Conservation (phyloP, 2,797 vertebrate species). For the Orestias chungarensis region DNA sequence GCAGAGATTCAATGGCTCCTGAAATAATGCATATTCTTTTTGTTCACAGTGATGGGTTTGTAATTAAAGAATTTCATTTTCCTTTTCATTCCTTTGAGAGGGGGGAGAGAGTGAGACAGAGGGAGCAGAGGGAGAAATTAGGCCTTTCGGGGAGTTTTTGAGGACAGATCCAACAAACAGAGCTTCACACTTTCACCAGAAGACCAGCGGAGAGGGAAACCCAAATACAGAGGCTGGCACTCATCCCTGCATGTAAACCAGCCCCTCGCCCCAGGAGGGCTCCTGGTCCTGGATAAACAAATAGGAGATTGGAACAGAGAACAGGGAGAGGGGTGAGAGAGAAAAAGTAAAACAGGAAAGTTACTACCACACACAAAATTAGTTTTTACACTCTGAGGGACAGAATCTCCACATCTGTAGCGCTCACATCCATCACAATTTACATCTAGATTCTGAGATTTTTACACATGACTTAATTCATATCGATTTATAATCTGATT, state of each 20-base stretch:
- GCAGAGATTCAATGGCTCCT: constrained; percentile 85
- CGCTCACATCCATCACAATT: constrained; percentile 8
- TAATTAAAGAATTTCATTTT: constrained; percentile 84
- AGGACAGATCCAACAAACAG: constrained; percentile 57
- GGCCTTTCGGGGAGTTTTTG: constrained; percentile 31
- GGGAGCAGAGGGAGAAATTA: constrained; percentile 17
- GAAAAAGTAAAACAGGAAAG: background rate
- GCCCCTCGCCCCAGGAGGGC: constrained; percentile 74
- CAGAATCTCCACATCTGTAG: constrained; percentile 5
- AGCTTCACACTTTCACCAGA: constrained; percentile 79
- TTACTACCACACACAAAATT: constrained; percentile 11
- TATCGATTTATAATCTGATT: constrained; percentile 13
- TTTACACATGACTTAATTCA: constrained; percentile 13
- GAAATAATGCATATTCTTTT: constrained; percentile 90
- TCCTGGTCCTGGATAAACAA: constrained; percentile 75
- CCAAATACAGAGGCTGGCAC: constrained; percentile 65
- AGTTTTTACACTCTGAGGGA: constrained; percentile 1
- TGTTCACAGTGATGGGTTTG: constrained; percentile 96
- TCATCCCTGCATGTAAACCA: constrained; percentile 63
- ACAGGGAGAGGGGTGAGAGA: background rate
- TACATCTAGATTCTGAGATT: constrained; percentile 13
- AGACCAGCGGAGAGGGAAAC: constrained; percentile 74
- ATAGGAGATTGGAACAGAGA: constrained; percentile 8
- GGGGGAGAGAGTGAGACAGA: constrained; percentile 14
- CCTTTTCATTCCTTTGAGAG: constrained; percentile 57